phyloP scores from a whole-genome alignment of 37 sponge, comb jelly and placozoan species.

The Hexactinellida sp. region DNA sequence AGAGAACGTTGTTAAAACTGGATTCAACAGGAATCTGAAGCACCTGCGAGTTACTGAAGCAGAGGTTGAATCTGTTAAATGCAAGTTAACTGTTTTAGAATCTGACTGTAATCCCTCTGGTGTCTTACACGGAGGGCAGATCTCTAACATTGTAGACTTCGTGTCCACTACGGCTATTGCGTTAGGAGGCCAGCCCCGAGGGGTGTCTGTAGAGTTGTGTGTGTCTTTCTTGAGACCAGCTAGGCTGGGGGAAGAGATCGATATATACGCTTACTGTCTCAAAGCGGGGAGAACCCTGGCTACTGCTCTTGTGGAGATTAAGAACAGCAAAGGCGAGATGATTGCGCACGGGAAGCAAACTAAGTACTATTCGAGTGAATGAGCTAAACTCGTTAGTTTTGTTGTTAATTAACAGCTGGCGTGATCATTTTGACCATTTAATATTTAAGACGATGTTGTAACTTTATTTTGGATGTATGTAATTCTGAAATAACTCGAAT shows the following conservation, averaged over 20 bases:
- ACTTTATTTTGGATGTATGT: no score
- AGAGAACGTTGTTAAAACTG: not conserved
- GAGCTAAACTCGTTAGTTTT: not conserved
- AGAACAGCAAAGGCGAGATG: constrained; percentile 33
- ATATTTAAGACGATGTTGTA: no score
- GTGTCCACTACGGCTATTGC: constrained; percentile 66
- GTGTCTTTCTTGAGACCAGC: constrained; percentile 69
- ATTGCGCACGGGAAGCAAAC: constrained; percentile 75
- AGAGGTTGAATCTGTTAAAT: constrained; percentile 17
- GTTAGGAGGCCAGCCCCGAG: constrained; percentile 42
- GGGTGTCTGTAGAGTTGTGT: constrained; percentile 56
- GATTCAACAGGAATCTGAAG: not conserved
- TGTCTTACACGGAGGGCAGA: constrained; percentile 75
- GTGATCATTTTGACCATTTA: no score
- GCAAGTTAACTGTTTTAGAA: constrained; percentile 61
- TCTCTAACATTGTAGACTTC: constrained; percentile 72
- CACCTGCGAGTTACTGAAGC: not conserved
- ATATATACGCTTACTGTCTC: constrained; percentile 52
- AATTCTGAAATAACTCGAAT: not conserved
- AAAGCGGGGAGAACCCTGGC: constrained; percentile 67
- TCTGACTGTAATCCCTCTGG: constrained; percentile 55
- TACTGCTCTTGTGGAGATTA: constrained; percentile 52
- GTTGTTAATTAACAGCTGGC: no score
- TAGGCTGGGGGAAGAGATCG: constrained; percentile 47
- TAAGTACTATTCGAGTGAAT: constrained; percentile 26